A percentile compares a stretch with the other conserved stretches of the same genome.
phyloP scores from a whole-genome alignment of 2,113 vertebrate genomes.

The Dasyprocta punctata region DNA sequence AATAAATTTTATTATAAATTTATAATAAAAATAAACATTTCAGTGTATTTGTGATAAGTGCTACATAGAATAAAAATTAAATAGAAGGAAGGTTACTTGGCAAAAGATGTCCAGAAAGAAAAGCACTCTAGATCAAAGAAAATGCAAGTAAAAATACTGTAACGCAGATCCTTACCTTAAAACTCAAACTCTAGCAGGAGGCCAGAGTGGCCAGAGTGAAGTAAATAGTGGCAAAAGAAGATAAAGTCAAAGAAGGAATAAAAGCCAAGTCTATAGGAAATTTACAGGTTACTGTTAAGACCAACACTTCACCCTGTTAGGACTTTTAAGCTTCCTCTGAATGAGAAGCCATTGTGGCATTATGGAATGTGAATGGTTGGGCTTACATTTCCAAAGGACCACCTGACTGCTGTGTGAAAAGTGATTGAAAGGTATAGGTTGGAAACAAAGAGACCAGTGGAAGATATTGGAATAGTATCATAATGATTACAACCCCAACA shows the following conservation, averaged over 20 bases:
- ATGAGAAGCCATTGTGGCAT: background rate
- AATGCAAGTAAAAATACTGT: background rate
- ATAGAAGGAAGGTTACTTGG: background rate
- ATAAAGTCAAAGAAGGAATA: background rate
- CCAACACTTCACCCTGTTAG: background rate
- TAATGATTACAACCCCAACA: background rate
- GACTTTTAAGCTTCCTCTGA: background rate
- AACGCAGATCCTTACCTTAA: background rate
- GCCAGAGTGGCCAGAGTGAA: background rate
- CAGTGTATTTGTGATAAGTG: background rate
- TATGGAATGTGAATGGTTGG: background rate
- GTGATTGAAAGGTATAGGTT: background rate
- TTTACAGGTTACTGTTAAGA: background rate
- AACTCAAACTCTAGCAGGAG: background rate
- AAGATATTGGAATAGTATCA: background rate
- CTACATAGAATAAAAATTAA: background rate
- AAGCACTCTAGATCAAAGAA: background rate
- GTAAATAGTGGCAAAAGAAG: background rate
- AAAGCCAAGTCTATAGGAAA: background rate
- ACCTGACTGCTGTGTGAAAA: background rate
- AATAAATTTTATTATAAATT: too few species aligned
- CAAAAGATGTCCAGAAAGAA: background rate
- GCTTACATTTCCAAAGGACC: background rate
- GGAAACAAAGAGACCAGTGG: background rate
- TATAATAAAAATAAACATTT: background rate